These are phyloP conservation scores for Oreonectes daqikongensis DNA, from an alignment of 2,797 vertebrate genomes.

Conservation along the genomic window DNA sequence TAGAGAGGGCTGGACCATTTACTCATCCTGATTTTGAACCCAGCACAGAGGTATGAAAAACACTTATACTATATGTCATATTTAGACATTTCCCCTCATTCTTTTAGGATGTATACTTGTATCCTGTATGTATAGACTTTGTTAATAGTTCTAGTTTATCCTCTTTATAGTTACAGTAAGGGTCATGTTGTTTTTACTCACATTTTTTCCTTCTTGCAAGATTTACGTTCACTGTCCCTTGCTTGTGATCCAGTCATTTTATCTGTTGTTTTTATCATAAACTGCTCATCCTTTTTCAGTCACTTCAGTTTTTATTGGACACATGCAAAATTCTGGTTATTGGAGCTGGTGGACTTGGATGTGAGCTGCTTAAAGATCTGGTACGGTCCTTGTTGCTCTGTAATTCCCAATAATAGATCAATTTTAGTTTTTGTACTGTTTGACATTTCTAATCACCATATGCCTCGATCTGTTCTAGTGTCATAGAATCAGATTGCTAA, in stretches of 20 bases:
- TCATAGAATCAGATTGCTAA: neutral
- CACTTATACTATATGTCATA: too few species aligned
- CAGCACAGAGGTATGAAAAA: conserved; percentile 87
- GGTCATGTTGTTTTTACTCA: too few species aligned
- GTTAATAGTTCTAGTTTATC: too few species aligned
- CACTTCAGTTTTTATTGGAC: conserved; percentile 88
- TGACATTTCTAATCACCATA: neutral
- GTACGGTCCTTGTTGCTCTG: conserved; percentile 69
- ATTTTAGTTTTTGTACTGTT: neutral
- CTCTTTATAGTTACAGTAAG: too few species aligned
- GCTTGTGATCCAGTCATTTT: too few species aligned
- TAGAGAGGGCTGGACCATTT: conserved; percentile 93
- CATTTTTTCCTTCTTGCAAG: too few species aligned
- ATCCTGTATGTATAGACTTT: too few species aligned
- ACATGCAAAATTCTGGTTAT: conserved; percentile 92
- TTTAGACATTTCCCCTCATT: too few species aligned
- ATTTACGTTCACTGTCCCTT: too few species aligned
- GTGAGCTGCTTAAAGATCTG: conserved; percentile 94
- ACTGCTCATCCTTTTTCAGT: conserved; percentile 68
- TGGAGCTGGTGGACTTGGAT: conserved; percentile 93
- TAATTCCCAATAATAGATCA: neutral
- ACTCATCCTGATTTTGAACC: conserved; percentile 95
- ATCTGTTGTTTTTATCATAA: too few species aligned
- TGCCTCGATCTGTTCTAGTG: neutral
- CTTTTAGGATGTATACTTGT: too few species aligned